phyloP scores from a whole-genome alignment of 1,140 invertebrate species.

The Chrysopa pallens region DNA sequence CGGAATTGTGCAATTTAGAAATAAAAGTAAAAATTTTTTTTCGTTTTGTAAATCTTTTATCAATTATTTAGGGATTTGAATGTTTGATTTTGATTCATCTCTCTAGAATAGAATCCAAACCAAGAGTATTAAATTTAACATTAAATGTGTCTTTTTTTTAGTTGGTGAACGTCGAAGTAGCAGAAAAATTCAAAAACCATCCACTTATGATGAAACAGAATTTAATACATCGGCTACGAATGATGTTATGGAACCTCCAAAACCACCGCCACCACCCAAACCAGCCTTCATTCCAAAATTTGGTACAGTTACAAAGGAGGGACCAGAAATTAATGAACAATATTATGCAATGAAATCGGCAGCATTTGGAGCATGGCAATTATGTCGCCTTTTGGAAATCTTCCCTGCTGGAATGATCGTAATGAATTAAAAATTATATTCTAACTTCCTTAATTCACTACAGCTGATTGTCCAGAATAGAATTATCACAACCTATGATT shows the following conservation, averaged over 20 bases:
- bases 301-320: not conserved
- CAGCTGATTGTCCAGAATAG: not conserved
- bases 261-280: no score
- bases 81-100: no score
- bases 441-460: not conserved
- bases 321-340: not conserved
- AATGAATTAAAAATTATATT: not conserved
- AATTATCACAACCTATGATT: not conserved
- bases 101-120: no score
- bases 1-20: not conserved
- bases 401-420: not conserved
- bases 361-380: not conserved
- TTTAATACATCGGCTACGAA: not conserved
- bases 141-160: constrained; percentile 12
- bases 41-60: constrained; percentile 20
- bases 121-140: no score
- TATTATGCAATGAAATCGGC: not conserved
- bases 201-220: not conserved
- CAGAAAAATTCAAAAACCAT: not conserved
- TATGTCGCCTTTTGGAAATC: not conserved
- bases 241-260: not conserved
- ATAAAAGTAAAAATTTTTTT: constrained; percentile 1
- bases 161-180: constrained; percentile 8
- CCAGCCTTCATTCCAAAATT: not conserved
- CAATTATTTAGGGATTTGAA: no score